Percentiles rank a stretch among this genome's conserved stretches.
phyloP scores from a whole-genome alignment of 2,888 invertebrate genomes.

The Eilema caniola region DNA sequence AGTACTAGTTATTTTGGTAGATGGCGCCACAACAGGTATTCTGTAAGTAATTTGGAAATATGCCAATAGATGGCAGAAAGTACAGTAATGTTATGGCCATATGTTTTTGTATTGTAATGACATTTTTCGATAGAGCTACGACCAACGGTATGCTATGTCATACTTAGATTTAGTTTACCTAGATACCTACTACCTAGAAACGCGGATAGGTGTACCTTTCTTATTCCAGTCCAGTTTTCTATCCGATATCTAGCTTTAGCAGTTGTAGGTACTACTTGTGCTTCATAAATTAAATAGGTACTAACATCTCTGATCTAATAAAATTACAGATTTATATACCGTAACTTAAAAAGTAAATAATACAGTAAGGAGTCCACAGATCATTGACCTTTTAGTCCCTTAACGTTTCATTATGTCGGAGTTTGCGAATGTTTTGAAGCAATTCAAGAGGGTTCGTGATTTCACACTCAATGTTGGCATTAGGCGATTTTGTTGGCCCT shows the following conservation, averaged over 20 bases:
- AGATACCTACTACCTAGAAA: too few relatives aligned
- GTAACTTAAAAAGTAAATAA: too few relatives aligned
- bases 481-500: conserved; percentile 53
- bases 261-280: too few relatives aligned
- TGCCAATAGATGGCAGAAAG: conserved; percentile 13
- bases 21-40: neutral
- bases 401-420: conserved; percentile 17
- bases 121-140: too few relatives aligned
- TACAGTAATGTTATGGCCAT: neutral
- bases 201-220: too few relatives aligned
- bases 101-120: too few relatives aligned
- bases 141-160: too few relatives aligned
- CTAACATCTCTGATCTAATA: neutral
- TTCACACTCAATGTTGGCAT: conserved; percentile 57
- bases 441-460: conserved; percentile 59
- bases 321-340: too few relatives aligned
- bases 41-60: neutral
- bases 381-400: conserved; percentile 37
- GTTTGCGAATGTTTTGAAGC: conserved; percentile 24
- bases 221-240: too few relatives aligned
- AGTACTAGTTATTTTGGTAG: neutral
- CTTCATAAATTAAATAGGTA: too few relatives aligned
- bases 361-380: conserved; percentile 3
- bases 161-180: too few relatives aligned
- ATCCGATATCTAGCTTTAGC: too few relatives aligned